Evolutionary conservation across 2,888 invertebrate species (phyloP).

Genomic region (Hemistola chrysoprasaria): DNA sequence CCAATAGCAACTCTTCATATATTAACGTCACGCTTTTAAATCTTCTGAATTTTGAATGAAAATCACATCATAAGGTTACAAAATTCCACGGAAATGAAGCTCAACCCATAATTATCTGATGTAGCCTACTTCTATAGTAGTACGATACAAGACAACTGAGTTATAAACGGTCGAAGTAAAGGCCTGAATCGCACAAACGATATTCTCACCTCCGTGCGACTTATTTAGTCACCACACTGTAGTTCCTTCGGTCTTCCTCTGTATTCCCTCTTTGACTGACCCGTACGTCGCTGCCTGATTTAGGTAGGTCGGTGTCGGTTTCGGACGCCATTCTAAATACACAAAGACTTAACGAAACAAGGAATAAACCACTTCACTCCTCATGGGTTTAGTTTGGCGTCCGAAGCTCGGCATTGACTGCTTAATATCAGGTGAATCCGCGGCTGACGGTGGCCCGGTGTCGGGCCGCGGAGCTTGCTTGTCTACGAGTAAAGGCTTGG

Average conservation of each 20-base stretch:
- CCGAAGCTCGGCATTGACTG: constrained; percentile 22
- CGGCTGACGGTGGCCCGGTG: constrained; percentile 22
- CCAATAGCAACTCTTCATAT: too few species aligned
- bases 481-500: constrained; percentile 11
- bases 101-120: too few species aligned
- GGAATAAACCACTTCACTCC: constrained; percentile 15
- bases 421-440: constrained; percentile 13
- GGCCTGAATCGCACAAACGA: constrained; percentile 25
- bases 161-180: constrained; percentile 1
- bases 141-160: not conserved
- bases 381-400: constrained; percentile 25
- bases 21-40: too few species aligned
- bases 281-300: constrained; percentile 15
- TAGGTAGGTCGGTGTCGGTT: constrained; percentile 22
- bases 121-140: too few species aligned
- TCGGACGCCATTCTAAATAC: constrained; percentile 20
- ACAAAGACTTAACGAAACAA: not conserved
- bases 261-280: constrained; percentile 25
- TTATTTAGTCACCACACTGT: not conserved
- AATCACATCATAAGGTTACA: too few species aligned
- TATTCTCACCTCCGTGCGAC: constrained; percentile 2
- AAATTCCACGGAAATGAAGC: too few species aligned
- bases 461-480: constrained; percentile 27
- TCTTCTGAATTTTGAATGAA: too few species aligned
- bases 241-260: constrained; percentile 22